phyloP scores from a whole-genome alignment of 2,797 vertebrate genomes.

The Lepilemur ruficaudatus region DNA sequence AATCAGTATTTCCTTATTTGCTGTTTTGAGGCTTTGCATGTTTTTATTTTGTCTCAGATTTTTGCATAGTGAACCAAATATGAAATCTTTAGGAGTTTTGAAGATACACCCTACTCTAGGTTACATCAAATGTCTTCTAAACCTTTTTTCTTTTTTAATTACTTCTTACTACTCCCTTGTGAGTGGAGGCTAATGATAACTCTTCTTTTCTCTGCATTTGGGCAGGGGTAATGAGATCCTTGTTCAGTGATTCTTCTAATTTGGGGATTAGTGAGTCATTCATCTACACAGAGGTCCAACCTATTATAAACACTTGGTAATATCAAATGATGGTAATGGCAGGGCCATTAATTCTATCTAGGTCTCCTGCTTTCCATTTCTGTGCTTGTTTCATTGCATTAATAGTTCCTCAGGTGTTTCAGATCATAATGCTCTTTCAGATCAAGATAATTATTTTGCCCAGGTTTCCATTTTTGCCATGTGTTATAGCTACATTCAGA shows the following conservation, averaged over 20 bases:
- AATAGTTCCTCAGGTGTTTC: constrained; percentile 8
- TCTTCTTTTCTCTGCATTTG: not conserved
- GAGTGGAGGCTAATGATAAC: not conserved
- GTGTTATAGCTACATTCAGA: not conserved
- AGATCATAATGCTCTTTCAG: not conserved
- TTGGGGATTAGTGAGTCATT: constrained; percentile 36
- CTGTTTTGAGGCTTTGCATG: not conserved
- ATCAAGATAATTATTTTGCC: not conserved
- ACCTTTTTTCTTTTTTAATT: not conserved
- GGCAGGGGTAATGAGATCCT: not conserved
- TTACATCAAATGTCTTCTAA: constrained; percentile 21
- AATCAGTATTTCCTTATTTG: not conserved
- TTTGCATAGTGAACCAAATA: constrained; percentile 43
- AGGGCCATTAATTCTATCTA: not conserved
- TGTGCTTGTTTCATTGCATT: not conserved
- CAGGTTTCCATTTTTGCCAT: not conserved
- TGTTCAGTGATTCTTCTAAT: constrained; percentile 1
- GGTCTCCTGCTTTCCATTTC: constrained; percentile 12
- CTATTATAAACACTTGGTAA: not conserved
- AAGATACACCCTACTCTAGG: not conserved
- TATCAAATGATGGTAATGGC: not conserved
- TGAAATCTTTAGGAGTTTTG: not conserved
- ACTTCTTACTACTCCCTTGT: constrained; percentile 3
- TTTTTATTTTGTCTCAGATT: not conserved
- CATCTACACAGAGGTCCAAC: not conserved